Percentiles rank a stretch among this genome's conserved stretches.
Evolutionary conservation across 1,140 invertebrate species (phyloP).

Genomic region (Drosophila jambulina): DNA sequence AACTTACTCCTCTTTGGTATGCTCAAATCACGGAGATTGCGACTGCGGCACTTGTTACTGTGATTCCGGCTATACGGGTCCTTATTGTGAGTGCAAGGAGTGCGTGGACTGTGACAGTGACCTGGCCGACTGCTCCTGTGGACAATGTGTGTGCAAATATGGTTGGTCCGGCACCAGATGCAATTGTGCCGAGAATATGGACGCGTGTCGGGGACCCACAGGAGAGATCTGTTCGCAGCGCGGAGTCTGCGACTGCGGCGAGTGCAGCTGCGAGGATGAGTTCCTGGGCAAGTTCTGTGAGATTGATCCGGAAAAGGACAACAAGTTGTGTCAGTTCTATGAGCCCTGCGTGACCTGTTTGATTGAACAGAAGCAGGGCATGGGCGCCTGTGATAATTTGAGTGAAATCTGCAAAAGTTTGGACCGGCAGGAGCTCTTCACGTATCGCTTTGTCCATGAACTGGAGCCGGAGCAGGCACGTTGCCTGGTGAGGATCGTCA

Average conservation of each 20-base stretch:
- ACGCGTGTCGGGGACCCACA: constrained; percentile 69
- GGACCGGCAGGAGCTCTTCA: constrained; percentile 58
- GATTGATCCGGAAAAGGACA: constrained; percentile 68
- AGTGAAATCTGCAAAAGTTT: constrained; percentile 60
- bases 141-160: constrained; percentile 90
- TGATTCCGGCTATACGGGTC: constrained; percentile 85
- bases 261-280: constrained; percentile 88
- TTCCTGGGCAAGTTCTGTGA: constrained; percentile 77
- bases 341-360: constrained; percentile 79
- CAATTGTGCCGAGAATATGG: constrained; percentile 66
- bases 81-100: constrained; percentile 86
- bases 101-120: constrained; percentile 85
- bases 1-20: constrained; percentile 18
- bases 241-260: constrained; percentile 89
- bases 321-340: constrained; percentile 79
- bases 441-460: constrained; percentile 59
- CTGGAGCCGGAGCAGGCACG: constrained; percentile 47
- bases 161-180: constrained; percentile 87
- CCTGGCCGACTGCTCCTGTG: constrained; percentile 91
- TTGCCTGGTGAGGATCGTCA: constrained; percentile 85
- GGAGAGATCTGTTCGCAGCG: constrained; percentile 88
- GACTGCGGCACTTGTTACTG: constrained; percentile 86
- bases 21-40: constrained; percentile 86
- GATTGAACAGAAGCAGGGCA: constrained; percentile 64
- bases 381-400: constrained; percentile 58